Evolutionary conservation across 1,140 invertebrate species (phyloP).

Genomic region (Penaeus vannamei): DNA sequence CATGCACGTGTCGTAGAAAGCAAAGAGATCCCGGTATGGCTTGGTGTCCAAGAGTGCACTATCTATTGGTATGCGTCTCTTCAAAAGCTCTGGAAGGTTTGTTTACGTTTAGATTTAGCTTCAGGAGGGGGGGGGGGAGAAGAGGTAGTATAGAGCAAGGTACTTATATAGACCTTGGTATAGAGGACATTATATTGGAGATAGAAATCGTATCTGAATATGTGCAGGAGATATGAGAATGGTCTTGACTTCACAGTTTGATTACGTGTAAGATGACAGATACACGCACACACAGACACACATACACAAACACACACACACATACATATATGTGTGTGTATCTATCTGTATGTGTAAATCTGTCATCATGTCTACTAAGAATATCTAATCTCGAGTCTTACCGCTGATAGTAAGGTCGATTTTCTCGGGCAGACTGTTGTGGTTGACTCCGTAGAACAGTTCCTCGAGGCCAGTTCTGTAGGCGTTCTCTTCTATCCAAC

Average conservation of each 20-base stretch:
- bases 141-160: not conserved
- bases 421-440: slow-evolving; percentile 35
- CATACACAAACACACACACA: not conserved
- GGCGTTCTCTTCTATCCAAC: slow-evolving; percentile 28
- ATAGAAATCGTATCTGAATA: no score
- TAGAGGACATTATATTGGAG: no score
- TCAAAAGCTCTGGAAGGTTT: slow-evolving; percentile 39
- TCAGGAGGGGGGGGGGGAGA: not conserved
- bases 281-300: no score
- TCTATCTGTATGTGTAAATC: not conserved
- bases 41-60: slow-evolving; percentile 36
- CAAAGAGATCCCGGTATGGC: slow-evolving; percentile 42
- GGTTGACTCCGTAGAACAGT: slow-evolving; percentile 50
- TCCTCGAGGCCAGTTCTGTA: slow-evolving; percentile 20
- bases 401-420: slow-evolving; percentile 32
- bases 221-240: no score
- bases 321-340: slow-evolving; percentile 23
- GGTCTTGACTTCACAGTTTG: no score
- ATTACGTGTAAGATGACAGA: no score
- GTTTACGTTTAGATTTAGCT: no score
- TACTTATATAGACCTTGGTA: no score
- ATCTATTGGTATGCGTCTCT: not conserved
- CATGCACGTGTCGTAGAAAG: slow-evolving; percentile 40
- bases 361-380: not conserved
- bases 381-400: not conserved